Evolutionary conservation across 2,797 vertebrate species (phyloP).

Genomic region (Poecilia gillii): DNA sequence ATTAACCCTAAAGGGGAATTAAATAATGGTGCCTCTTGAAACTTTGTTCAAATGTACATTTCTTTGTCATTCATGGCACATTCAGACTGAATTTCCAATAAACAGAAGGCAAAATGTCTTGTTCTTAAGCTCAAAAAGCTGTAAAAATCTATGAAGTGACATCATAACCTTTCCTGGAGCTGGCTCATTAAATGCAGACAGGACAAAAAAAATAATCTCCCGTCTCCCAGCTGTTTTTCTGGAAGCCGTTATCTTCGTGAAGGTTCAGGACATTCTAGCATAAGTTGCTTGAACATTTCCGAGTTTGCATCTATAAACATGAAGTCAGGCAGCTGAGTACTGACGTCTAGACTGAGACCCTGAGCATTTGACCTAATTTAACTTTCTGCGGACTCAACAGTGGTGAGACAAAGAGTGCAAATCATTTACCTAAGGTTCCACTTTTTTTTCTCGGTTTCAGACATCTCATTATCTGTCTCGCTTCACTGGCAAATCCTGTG

Average conservation of each 20-base stretch:
- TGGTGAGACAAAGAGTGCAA: neutral
- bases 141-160: neutral
- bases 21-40: neutral
- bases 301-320: slow-evolving; percentile 9
- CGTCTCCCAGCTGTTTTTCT: neutral
- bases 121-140: neutral
- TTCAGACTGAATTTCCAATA: neutral
- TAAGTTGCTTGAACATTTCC: neutral
- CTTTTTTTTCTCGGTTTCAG: neutral
- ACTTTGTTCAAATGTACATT: neutral
- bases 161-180: neutral
- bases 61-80: neutral
- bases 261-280: neutral
- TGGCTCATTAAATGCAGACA: neutral
- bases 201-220: neutral
- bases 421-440: slow-evolving; percentile 5
- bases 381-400: neutral
- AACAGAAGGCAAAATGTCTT: neutral
- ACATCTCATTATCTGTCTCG: neutral
- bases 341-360: neutral
- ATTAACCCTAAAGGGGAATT: neutral
- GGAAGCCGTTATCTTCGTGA: neutral
- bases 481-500: neutral
- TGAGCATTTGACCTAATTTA: slow-evolving; percentile 28
- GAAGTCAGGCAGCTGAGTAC: slow-evolving; percentile 3